Percentiles rank a stretch among this genome's conserved stretches.
Conservation (phyloP, 1,140 invertebrate species). For the Atopsyche davidsoni region DNA sequence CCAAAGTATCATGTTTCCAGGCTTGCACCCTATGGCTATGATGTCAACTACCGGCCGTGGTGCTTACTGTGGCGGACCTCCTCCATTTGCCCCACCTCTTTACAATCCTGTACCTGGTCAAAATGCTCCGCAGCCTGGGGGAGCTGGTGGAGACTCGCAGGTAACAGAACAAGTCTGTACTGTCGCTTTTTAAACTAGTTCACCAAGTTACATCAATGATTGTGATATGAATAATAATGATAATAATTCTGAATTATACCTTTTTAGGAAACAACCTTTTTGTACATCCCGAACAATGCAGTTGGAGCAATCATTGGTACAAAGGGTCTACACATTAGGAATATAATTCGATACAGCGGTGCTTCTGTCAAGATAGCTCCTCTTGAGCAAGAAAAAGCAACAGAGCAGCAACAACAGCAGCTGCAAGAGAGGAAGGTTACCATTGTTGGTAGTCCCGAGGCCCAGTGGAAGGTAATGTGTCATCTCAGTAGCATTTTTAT, state of each 20-base stretch:
- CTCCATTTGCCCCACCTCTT: slow-evolving; percentile 50
- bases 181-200: slow-evolving; percentile 3
- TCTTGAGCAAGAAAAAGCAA: slow-evolving; percentile 63
- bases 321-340: slow-evolving; percentile 92
- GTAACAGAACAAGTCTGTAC: no score
- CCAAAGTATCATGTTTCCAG: slow-evolving; percentile 90
- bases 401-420: slow-evolving; percentile 44
- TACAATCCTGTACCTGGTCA: slow-evolving; percentile 53
- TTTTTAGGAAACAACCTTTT: slow-evolving; percentile 78
- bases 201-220: neutral
- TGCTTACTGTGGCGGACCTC: slow-evolving; percentile 50
- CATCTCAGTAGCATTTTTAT: no score
- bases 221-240: neutral
- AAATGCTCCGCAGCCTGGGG: slow-evolving; percentile 46
- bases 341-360: slow-evolving; percentile 93
- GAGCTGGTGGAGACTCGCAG: slow-evolving; percentile 48
- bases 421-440: slow-evolving; percentile 89
- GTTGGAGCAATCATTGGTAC: slow-evolving; percentile 97
- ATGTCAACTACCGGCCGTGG: slow-evolving; percentile 80
- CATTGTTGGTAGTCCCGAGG: slow-evolving; percentile 88
- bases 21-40: slow-evolving; percentile 92
- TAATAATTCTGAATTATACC: neutral
- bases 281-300: slow-evolving; percentile 95
- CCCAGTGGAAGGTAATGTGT: slow-evolving; percentile 84
- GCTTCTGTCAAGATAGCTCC: slow-evolving; percentile 91